Evolutionary conservation across 2,113 vertebrate genomes (phyloP).

Genomic region (Panthera leo): DNA sequence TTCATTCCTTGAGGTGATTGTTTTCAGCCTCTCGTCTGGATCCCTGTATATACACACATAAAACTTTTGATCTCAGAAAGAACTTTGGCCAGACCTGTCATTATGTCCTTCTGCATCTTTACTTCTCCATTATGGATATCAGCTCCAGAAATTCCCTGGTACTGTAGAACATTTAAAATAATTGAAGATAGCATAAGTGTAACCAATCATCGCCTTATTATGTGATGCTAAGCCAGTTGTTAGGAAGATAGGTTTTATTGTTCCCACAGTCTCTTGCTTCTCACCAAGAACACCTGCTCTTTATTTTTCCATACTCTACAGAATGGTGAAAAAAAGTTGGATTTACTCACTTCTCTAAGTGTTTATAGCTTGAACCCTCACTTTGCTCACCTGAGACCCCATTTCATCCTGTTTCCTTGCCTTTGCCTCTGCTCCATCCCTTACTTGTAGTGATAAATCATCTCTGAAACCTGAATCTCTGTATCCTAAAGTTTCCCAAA

Average conservation of each 20-base stretch:
- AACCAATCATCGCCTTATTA: not conserved
- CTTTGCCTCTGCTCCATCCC: not conserved
- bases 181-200: not conserved
- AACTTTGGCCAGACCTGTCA: not conserved
- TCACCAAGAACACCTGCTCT: not conserved
- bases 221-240: not conserved
- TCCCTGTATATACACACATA: not conserved
- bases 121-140: not conserved
- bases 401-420: not conserved
- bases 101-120: not conserved
- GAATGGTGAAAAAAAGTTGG: not conserved
- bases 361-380: not conserved
- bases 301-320: not conserved
- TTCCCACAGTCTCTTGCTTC: not conserved
- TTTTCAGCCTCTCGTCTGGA: not conserved
- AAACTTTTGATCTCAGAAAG: not conserved
- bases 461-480: not conserved
- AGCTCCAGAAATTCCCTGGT: not conserved
- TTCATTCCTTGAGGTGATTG: not conserved
- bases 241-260: not conserved
- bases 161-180: not conserved
- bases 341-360: not conserved
- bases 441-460: not conserved
- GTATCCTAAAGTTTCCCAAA: not conserved
- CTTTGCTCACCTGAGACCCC: not conserved